A percentile compares a stretch with the other conserved stretches of the same genome.
phyloP scores from a whole-genome alignment of 2,888 invertebrate genomes.

The Timandra comae region DNA sequence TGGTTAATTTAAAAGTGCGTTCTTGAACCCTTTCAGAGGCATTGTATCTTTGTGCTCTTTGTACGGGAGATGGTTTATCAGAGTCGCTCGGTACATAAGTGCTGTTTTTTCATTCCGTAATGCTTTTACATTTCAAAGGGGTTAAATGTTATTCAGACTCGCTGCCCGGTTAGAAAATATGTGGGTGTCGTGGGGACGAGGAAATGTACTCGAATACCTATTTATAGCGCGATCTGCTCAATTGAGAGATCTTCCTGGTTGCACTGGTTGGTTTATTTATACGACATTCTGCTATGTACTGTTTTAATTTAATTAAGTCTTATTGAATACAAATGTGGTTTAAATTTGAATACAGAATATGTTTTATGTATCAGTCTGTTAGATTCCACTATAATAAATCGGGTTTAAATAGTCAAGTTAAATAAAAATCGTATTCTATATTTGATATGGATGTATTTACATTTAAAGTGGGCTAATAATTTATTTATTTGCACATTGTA shows the following conservation, averaged over 20 bases:
- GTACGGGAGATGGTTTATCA: slow-evolving; percentile 76
- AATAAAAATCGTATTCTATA: no score
- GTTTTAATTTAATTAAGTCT: no score
- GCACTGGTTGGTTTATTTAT: no score
- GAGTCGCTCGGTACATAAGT: slow-evolving; percentile 75
- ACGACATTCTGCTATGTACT: no score
- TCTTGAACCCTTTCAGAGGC: slow-evolving; percentile 78
- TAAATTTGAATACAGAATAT: no score
- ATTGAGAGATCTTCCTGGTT: not conserved
- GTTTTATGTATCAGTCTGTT: no score
- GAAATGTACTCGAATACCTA: slow-evolving; percentile 22
- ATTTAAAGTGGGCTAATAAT: no score
- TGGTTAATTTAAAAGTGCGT: slow-evolving; percentile 77
- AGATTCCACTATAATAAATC: no score
- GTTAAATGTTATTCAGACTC: slow-evolving; percentile 75
- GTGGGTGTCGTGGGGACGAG: slow-evolving; percentile 63
- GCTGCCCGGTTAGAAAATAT: slow-evolving; percentile 67
- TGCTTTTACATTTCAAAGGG: slow-evolving; percentile 77
- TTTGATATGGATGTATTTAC: no score
- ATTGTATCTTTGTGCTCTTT: slow-evolving; percentile 77
- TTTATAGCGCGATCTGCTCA: not conserved
- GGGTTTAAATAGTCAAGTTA: no score
- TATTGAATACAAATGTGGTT: no score
- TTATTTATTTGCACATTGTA: no score
- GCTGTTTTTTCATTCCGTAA: slow-evolving; percentile 77